These are phyloP conservation scores for Tipula helvola DNA, from an alignment of 2,888 invertebrate species.

Conservation along the genomic window DNA sequence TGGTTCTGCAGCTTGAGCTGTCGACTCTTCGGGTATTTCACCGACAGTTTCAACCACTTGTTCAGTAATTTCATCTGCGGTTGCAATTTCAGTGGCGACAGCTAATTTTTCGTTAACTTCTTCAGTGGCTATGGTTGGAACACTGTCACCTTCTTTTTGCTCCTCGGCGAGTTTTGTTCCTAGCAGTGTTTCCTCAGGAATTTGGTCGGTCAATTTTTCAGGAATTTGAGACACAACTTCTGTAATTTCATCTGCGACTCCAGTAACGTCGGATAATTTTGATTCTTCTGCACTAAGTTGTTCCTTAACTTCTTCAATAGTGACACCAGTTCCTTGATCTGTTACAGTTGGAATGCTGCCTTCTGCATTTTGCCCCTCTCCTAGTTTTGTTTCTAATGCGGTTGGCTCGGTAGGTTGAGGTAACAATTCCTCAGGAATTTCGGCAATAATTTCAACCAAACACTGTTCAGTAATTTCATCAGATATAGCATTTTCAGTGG, in stretches of 20 bases:
- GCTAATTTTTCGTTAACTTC: not conserved
- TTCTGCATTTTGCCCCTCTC: not conserved
- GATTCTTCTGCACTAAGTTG: not conserved
- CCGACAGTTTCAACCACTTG: not conserved
- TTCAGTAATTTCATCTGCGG: not conserved
- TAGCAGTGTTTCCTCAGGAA: not conserved
- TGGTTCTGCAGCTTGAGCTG: not conserved
- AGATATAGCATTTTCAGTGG: no score
- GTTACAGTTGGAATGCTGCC: not conserved
- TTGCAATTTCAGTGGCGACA: not conserved
- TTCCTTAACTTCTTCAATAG: not conserved
- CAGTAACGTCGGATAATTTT: not conserved
- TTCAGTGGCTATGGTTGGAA: not conserved
- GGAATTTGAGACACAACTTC: slow-evolving; percentile 15
- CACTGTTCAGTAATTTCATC: not conserved
- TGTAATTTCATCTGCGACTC: not conserved
- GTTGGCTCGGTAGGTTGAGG: not conserved
- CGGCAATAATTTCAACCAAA: not conserved
- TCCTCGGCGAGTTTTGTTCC: not conserved
- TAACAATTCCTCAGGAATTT: not conserved
- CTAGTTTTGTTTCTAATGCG: not conserved
- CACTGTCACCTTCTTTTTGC: no score
- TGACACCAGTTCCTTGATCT: not conserved
- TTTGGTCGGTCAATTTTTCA: slow-evolving; percentile 14
- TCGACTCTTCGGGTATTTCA: not conserved